These are phyloP conservation scores for Trypoxylus dichotomus DNA, from an alignment of 1,140 invertebrate species.

Conservation along the genomic window DNA sequence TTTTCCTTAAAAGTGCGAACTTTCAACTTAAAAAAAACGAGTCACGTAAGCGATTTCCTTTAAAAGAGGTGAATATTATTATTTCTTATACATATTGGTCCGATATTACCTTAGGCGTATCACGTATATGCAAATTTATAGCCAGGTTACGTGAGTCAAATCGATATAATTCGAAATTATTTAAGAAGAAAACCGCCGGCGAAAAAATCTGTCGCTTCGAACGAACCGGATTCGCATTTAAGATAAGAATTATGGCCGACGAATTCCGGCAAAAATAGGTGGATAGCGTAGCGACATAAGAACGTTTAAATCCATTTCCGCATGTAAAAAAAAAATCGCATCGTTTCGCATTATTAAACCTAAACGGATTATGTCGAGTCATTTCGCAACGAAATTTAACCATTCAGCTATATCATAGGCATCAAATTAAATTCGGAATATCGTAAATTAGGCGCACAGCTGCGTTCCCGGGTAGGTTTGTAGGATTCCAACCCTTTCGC, in stretches of 20 bases:
- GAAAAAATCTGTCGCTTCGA: not conserved
- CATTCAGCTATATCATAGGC: too few relatives aligned
- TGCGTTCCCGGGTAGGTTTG: too few relatives aligned
- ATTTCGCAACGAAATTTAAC: too few relatives aligned
- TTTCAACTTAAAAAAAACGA: not conserved
- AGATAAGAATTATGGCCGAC: not conserved
- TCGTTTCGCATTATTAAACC: too few relatives aligned
- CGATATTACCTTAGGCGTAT: slow-evolving; percentile 1
- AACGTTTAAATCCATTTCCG: not conserved
- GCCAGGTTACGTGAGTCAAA: not conserved
- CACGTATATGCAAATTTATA: not conserved
- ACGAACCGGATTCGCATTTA: not conserved
- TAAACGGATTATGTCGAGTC: too few relatives aligned
- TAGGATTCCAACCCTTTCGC: too few relatives aligned
- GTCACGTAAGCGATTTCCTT: not conserved
- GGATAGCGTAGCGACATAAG: not conserved
- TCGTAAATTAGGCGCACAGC: too few relatives aligned
- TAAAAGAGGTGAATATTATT: not conserved
- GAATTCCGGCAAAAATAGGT: not conserved
- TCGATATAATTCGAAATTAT: slow-evolving; percentile 4
- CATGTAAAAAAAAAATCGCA: not conserved
- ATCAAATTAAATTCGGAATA: too few relatives aligned
- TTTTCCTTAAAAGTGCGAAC: too few relatives aligned
- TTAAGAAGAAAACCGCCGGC: not conserved
- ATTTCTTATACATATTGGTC: not conserved